Conservation (phyloP, 2,888 invertebrate species). For the Tillus elongatus region DNA sequence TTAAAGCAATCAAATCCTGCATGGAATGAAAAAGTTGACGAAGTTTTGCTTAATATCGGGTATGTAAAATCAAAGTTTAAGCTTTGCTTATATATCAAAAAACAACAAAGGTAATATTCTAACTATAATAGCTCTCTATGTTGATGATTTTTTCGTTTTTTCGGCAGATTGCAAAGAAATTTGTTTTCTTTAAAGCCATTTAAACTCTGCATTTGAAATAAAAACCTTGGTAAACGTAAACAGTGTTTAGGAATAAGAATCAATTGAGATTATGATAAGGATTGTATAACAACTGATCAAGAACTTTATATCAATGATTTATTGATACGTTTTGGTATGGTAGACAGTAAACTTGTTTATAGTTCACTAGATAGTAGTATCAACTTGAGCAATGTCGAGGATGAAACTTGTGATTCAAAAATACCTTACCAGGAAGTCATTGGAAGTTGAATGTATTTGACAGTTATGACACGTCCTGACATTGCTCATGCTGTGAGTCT, state of each 20-base stretch:
- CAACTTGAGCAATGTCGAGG: neutral
- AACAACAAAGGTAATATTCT: no score
- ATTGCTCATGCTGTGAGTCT: no score
- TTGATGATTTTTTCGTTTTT: conserved; percentile 13
- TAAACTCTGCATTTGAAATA: conserved; percentile 12
- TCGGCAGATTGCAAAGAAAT: conserved; percentile 7
- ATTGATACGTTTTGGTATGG: conserved; percentile 9
- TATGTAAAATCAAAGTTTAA: no score
- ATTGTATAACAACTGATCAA: no score
- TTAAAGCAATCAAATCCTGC: conserved; percentile 11
- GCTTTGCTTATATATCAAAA: no score
- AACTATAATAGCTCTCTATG: conserved; percentile 12
- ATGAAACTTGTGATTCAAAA: no score
- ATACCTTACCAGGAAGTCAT: conserved; percentile 11
- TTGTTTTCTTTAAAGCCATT: no score
- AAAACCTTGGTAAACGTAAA: conserved; percentile 12
- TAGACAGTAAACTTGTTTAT: conserved; percentile 9
- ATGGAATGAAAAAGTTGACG: no score
- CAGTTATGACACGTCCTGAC: no score
- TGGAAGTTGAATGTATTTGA: conserved; percentile 11
- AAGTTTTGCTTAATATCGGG: no score
- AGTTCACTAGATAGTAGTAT: conserved; percentile 10
- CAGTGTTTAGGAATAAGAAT: conserved; percentile 11
- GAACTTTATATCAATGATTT: conserved; percentile 11
- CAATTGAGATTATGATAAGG: conserved; percentile 3